Evolutionary conservation across 2,888 invertebrate species (phyloP).

Genomic region (Plebejus anna): DNA sequence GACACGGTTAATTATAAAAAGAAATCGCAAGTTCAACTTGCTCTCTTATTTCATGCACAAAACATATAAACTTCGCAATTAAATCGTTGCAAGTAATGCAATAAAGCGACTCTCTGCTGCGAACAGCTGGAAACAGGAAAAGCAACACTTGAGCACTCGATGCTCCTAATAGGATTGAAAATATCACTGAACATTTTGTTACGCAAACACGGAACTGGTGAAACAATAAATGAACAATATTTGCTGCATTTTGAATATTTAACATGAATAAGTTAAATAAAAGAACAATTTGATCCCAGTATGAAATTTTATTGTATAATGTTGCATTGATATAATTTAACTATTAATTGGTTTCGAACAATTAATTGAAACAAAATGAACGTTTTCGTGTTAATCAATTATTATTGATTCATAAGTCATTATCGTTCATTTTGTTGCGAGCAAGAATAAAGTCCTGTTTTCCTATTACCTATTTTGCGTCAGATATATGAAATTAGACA

Average conservation of each 20-base stretch:
- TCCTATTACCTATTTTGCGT: no score
- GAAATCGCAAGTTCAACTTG: background rate
- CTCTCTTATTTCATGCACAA: background rate
- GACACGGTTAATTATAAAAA: background rate
- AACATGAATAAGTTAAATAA: background rate
- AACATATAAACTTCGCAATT: background rate
- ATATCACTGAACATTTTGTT: background rate
- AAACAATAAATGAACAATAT: background rate
- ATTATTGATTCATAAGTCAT: no score
- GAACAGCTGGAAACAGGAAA: background rate
- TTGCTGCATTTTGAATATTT: background rate
- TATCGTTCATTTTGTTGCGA: no score
- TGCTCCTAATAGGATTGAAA: constrained; percentile 4
- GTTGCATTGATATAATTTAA: no score
- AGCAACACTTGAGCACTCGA: background rate
- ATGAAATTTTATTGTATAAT: background rate
- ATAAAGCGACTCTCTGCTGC: background rate
- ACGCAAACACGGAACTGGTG: background rate
- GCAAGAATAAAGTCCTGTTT: no score
- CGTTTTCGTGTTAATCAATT: no score
- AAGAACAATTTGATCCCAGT: background rate
- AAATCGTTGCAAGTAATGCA: constrained; percentile 5
- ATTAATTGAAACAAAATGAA: no score
- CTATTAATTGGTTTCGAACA: no score
- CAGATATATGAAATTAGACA: no score